These are phyloP conservation scores for Cynopterus brachyotis DNA, from an alignment of 2,113 vertebrate genomes.

Conservation along the genomic window DNA sequence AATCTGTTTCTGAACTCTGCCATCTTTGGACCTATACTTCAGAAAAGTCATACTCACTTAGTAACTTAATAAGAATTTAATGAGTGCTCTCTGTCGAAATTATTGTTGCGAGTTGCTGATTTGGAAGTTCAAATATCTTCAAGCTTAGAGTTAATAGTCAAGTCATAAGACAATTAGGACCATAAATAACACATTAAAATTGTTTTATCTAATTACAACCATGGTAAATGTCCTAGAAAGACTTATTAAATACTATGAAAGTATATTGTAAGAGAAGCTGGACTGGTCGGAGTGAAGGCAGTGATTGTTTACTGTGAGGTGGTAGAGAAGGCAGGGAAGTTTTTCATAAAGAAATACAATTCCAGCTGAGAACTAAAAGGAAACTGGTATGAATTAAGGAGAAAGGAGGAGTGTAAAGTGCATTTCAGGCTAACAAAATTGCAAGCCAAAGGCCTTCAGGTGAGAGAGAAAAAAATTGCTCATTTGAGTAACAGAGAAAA, in stretches of 20 bases:
- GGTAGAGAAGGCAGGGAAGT: not conserved
- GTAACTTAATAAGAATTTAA: not conserved
- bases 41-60: not conserved
- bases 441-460: not conserved
- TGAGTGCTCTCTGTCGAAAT: not conserved
- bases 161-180: not conserved
- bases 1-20: fast-evolving
- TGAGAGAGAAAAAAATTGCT: not conserved
- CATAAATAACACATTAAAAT: slow-evolving; percentile 3
- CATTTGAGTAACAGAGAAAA: not conserved
- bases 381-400: not conserved
- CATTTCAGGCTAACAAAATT: not conserved
- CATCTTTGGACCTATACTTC: not conserved
- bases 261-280: not conserved
- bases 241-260: not conserved
- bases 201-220: not conserved
- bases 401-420: not conserved
- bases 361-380: not conserved
- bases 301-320: fast-evolving
- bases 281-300: not conserved
- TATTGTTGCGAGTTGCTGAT: not conserved
- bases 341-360: not conserved
- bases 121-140: not conserved
- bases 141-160: not conserved
- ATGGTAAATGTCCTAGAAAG: not conserved